These are phyloP conservation scores for Microcebus jonahi DNA, from an alignment of 2,113 vertebrate genomes.

Conservation along the genomic window DNA sequence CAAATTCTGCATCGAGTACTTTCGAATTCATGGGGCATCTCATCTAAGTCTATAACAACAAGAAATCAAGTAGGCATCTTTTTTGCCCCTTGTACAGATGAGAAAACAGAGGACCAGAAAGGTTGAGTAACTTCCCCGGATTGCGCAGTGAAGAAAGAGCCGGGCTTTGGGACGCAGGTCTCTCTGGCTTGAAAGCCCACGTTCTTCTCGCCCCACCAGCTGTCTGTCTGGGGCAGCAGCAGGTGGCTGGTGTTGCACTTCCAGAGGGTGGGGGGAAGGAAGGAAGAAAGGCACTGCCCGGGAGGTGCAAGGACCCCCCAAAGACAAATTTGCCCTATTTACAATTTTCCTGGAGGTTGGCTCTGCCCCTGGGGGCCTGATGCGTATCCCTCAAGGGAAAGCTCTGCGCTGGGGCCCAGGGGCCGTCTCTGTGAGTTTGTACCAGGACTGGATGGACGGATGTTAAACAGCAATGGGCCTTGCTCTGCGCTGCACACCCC, in stretches of 20 bases:
- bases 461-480: neutral
- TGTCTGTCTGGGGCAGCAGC: too few species aligned
- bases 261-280: neutral
- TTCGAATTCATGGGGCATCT: neutral
- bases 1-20: neutral
- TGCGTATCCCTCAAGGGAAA: neutral
- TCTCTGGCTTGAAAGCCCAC: too few species aligned
- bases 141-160: neutral
- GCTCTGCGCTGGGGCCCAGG: neutral
- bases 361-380: neutral
- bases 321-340: neutral
- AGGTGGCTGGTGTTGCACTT: neutral
- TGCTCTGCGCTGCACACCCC: neutral
- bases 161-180: neutral
- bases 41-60: neutral
- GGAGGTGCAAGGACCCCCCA: neutral
- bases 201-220: neutral
- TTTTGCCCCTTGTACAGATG: too few species aligned
- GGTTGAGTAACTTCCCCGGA: neutral
- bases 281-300: neutral
- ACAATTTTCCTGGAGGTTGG: neutral
- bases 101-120: neutral
- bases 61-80: neutral
- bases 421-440: neutral
- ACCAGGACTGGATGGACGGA: neutral